phyloP scores from a whole-genome alignment of 2,888 invertebrate genomes.

The Cyclophora punctaria region DNA sequence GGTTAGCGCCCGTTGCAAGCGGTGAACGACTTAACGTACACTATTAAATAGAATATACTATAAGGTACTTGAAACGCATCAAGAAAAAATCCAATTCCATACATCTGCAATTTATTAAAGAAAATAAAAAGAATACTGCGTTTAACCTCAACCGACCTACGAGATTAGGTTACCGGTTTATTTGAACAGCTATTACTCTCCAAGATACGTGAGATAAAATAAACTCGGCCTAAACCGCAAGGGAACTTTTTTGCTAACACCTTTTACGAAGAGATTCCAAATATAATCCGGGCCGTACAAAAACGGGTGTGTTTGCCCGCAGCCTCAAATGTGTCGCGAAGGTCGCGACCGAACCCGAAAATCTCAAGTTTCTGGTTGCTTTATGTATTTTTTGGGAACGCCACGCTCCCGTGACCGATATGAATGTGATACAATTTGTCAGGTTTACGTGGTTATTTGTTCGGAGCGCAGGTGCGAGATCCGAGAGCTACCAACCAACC shows the following conservation, averaged over 20 bases:
- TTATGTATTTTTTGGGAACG: slow-evolving; percentile 44
- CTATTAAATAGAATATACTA: no score
- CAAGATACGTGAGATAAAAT: slow-evolving; percentile 4
- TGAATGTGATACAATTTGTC: slow-evolving; percentile 69
- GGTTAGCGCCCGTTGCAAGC: no score
- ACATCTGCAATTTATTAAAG: no score
- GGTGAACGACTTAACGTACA: no score
- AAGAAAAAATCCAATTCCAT: no score
- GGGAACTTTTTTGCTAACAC: slow-evolving; percentile 29
- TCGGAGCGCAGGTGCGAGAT: slow-evolving; percentile 55
- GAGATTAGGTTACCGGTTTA: not conserved
- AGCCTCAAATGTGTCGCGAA: slow-evolving; percentile 33
- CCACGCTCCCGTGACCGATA: slow-evolving; percentile 50
- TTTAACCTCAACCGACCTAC: no score
- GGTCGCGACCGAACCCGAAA: slow-evolving; percentile 33
- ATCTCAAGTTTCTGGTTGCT: slow-evolving; percentile 32
- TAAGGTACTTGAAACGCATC: no score
- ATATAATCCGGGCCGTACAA: slow-evolving; percentile 32
- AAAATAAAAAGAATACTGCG: no score
- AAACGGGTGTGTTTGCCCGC: slow-evolving; percentile 30
- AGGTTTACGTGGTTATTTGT: slow-evolving; percentile 69
- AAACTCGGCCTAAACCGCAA: slow-evolving; percentile 5
- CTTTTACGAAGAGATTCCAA: slow-evolving; percentile 26
- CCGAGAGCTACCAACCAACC: slow-evolving; percentile 32
- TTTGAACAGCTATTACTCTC: not conserved